A percentile compares a stretch with the other conserved stretches of the same genome.
Evolutionary conservation across 2,797 vertebrate genomes (phyloP).

Genomic region (Galaxias olidus): DNA sequence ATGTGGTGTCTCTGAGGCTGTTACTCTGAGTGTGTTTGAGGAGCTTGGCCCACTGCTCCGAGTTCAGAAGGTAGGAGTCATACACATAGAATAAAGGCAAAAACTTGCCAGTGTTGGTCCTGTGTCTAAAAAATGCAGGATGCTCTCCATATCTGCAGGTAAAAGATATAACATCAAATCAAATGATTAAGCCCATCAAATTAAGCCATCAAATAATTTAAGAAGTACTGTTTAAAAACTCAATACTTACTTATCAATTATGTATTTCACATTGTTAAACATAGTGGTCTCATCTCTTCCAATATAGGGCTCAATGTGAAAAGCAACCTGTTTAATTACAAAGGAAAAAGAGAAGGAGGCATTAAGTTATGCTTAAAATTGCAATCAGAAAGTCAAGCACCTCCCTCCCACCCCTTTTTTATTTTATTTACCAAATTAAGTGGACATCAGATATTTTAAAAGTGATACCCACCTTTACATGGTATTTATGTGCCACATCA

Average conservation of each 20-base stretch:
- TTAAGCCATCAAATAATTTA: conserved; percentile 1
- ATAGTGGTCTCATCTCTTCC: conserved; percentile 88
- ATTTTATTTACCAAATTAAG: too few species aligned
- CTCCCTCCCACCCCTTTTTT: too few species aligned
- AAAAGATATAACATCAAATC: conserved; percentile 24
- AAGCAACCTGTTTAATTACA: conserved; percentile 81
- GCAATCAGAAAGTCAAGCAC: neutral
- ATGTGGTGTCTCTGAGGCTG: conserved; percentile 86
- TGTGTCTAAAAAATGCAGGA: conserved; percentile 91
- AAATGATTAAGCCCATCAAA: conserved; percentile 29
- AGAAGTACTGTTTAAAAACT: conserved; percentile 4
- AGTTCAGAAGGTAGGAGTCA: conserved; percentile 91
- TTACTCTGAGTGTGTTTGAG: conserved; percentile 81
- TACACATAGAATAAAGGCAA: conserved; percentile 96
- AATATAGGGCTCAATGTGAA: conserved; percentile 94
- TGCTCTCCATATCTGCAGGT: conserved; percentile 88
- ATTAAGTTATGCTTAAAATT: too few species aligned
- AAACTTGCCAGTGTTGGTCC: conserved; percentile 79
- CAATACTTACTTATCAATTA: conserved; percentile 87
- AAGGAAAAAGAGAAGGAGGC: neutral
- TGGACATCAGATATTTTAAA: neutral
- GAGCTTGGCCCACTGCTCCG: conserved; percentile 88
- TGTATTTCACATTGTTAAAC: conserved; percentile 88
- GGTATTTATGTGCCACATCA: conserved; percentile 89
- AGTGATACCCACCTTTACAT: conserved; percentile 82